phyloP scores from a whole-genome alignment of 2,888 invertebrate genomes.

The Galerucella calmariensis region DNA sequence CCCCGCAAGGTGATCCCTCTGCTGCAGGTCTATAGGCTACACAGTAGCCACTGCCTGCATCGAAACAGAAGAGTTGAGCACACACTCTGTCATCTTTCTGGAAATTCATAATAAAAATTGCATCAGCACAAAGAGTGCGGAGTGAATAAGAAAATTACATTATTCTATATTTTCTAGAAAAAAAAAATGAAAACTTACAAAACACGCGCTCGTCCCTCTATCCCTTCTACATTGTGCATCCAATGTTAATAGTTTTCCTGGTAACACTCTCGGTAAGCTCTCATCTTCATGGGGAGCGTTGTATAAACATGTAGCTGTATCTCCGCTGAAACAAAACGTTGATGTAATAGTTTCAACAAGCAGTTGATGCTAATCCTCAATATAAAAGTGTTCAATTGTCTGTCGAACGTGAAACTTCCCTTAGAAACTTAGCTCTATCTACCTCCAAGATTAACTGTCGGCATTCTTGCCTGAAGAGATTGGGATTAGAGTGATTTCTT shows the following conservation, averaged over 20 bases:
- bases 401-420: conserved; percentile 10
- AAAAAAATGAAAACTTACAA: conserved; percentile 67
- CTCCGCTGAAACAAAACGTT: conserved; percentile 75
- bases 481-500: neutral
- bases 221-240: conserved; percentile 95
- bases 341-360: neutral
- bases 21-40: conserved; percentile 95
- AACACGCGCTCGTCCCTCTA: conserved; percentile 87
- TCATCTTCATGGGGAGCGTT: conserved; percentile 95
- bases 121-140: neutral
- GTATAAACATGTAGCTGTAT: conserved; percentile 92
- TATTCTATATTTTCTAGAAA: neutral
- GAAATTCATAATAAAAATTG: conserved; percentile 51
- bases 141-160: too few species aligned
- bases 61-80: conserved; percentile 94
- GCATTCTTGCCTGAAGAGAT: neutral
- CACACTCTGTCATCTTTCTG: conserved; percentile 96
- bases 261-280: conserved; percentile 86
- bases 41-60: conserved; percentile 93
- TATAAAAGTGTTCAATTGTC: conserved; percentile 10
- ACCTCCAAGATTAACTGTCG: neutral
- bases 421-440: conserved; percentile 1
- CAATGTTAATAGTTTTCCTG: conserved; percentile 87
- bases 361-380: conserved; percentile 16
- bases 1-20: conserved; percentile 93